Conservation (phyloP, 1,140 invertebrate genomes). For the Polypedilum pembai region DNA sequence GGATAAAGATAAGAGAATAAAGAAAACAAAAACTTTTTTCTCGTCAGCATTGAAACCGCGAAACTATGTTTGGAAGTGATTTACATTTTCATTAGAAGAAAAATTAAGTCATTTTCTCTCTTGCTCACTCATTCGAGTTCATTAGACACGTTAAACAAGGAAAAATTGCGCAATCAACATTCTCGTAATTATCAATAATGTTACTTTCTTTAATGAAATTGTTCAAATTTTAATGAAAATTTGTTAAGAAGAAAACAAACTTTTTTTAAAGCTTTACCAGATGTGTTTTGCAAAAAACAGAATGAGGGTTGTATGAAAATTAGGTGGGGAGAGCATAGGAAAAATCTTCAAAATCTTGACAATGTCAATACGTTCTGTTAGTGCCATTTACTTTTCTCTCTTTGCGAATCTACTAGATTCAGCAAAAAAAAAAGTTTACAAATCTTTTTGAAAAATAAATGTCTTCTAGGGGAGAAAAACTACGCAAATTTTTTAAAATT, state of each 20-base stretch:
- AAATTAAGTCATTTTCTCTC: constrained; percentile 12
- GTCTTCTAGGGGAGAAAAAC: background rate
- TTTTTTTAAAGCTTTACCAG: too few species aligned
- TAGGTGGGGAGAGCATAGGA: background rate
- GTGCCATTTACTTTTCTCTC: background rate
- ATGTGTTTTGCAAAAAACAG: too few species aligned
- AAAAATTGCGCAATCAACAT: too few species aligned
- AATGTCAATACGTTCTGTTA: background rate
- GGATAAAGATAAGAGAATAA: background rate
- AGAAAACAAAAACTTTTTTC: background rate
- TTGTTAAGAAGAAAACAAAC: too few species aligned
- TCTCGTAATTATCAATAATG: too few species aligned
- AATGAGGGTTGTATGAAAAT: too few species aligned
- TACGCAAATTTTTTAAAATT: background rate
- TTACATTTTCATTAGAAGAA: constrained; percentile 3
- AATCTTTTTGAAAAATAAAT: background rate
- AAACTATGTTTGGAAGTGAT: background rate
- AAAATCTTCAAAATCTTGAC: background rate
- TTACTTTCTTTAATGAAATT: too few species aligned
- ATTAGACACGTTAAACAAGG: background rate
- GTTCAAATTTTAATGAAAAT: too few species aligned
- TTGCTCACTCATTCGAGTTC: background rate
- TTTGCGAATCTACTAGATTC: background rate
- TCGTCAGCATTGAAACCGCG: background rate
- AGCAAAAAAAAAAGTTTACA: constrained; percentile 1